Evolutionary conservation across 2,113 vertebrate genomes (phyloP).

Genomic region (Dipodomys stephensi): DNA sequence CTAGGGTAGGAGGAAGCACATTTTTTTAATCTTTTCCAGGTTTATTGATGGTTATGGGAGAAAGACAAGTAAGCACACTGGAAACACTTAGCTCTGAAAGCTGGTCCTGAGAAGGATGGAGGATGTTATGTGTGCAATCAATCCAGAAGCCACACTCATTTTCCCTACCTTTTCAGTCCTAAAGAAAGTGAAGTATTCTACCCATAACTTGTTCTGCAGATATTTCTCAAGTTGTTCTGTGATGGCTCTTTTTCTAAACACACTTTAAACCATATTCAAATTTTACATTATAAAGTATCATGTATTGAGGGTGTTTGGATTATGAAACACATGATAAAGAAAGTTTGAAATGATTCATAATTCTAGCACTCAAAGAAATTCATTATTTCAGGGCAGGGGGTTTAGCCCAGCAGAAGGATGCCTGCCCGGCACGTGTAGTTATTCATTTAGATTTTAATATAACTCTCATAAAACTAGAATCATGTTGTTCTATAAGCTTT

Average conservation of each 20-base stretch:
- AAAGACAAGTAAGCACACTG: background rate
- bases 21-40: background rate
- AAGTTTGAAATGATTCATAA: background rate
- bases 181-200: background rate
- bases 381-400: background rate
- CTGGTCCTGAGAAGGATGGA: background rate
- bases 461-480: background rate
- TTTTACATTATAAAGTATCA: background rate
- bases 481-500: background rate
- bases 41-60: background rate
- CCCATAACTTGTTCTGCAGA: background rate
- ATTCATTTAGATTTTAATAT: conserved; percentile 18
- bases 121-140: background rate
- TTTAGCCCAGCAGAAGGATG: too few relatives aligned
- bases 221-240: background rate
- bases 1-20: background rate
- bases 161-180: background rate
- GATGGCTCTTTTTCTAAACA: background rate
- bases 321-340: background rate
- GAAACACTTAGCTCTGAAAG: background rate
- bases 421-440: background rate
- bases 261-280: conserved; percentile 10
- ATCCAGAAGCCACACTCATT: background rate
- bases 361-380: background rate
- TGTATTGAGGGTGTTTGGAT: background rate